These are phyloP conservation scores for Lamellibrachia columna DNA, from an alignment of 2,888 invertebrate species.

Conservation along the genomic window DNA sequence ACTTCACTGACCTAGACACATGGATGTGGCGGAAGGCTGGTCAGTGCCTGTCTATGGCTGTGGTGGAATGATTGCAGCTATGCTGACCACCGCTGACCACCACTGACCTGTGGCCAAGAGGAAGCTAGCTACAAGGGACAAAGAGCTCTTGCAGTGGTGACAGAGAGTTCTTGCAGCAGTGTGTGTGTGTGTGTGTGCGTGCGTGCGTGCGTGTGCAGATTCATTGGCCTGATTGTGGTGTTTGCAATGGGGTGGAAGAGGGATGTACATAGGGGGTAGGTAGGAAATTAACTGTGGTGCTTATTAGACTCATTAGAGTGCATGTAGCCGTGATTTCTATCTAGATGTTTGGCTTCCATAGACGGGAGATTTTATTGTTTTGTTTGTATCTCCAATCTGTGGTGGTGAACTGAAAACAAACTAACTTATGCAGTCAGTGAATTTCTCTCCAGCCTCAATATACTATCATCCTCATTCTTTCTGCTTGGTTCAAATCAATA, in stretches of 20 bases:
- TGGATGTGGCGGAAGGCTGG: not conserved
- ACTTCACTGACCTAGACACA: not conserved
- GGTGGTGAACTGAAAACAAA: not conserved
- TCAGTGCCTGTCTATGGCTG: not conserved
- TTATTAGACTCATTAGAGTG: not conserved
- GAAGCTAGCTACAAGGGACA: not conserved
- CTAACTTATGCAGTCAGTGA: not conserved
- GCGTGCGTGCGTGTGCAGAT: too few relatives aligned
- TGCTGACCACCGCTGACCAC: not conserved
- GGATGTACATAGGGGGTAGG: not conserved
- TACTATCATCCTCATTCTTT: not conserved
- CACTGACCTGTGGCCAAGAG: too few relatives aligned
- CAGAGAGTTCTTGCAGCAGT: not conserved
- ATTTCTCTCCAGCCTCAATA: not conserved
- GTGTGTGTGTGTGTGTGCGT: not conserved
- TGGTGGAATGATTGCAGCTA: not conserved
- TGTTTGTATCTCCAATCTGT: not conserved
- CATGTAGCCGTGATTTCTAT: not conserved
- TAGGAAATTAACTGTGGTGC: not conserved
- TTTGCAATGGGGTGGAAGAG: not conserved
- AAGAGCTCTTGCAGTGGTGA: not conserved
- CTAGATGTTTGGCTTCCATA: not conserved
- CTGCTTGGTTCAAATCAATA: not conserved
- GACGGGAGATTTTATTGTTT: not conserved
- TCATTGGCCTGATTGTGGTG: not conserved